Conservation (phyloP, 2,888 invertebrate species). For the Oxycera nigricornis region DNA sequence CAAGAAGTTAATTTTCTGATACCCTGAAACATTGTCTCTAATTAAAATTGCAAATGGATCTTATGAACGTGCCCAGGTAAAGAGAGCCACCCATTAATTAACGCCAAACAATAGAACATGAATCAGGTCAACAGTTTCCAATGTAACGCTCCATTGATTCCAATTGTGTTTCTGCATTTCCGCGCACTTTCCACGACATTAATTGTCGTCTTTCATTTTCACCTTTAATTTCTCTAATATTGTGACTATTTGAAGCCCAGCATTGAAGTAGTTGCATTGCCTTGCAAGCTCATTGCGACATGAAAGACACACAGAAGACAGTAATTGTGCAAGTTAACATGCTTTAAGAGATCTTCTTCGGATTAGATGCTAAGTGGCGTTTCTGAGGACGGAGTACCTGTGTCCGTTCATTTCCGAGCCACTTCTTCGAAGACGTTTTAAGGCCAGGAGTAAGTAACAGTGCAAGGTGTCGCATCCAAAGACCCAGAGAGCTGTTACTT, state of each 20-base stretch:
- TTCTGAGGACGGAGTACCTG: neutral
- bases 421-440: no score
- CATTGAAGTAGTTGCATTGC: neutral
- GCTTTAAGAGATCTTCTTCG: conserved; percentile 32
- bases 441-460: no score
- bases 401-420: no score
- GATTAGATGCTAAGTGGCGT: conserved; percentile 24
- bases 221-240: conserved; percentile 15
- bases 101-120: conserved; percentile 24
- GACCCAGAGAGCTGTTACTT: no score
- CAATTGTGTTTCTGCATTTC: conserved; percentile 29
- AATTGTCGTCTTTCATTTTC: conserved; percentile 35
- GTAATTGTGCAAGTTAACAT: conserved; percentile 33
- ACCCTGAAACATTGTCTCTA: neutral
- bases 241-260: neutral
- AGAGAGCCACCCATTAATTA: conserved; percentile 14
- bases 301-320: conserved; percentile 31
- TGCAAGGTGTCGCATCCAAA: no score
- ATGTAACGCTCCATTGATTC: conserved; percentile 28
- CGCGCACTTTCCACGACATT: conserved; percentile 30
- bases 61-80: neutral
- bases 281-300: neutral
- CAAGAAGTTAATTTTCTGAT: neutral
- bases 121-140: conserved; percentile 27
- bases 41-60: conserved; percentile 26